Percentiles rank a stretch among this genome's conserved stretches.
Evolutionary conservation across 2,888 invertebrate species (phyloP).

Genomic region (Cerastis leucographa): DNA sequence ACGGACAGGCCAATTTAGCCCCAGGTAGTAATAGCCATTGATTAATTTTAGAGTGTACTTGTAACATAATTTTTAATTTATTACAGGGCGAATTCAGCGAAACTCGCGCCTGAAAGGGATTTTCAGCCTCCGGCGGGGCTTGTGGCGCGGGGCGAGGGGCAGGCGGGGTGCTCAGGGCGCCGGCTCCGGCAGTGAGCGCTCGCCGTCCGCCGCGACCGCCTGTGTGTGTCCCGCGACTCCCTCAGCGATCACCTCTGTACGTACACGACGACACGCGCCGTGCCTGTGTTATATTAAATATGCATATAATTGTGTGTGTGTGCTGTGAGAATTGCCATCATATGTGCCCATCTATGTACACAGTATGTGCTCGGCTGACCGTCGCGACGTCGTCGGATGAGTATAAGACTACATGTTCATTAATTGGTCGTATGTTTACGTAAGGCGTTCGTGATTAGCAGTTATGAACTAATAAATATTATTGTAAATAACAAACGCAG

Average conservation of each 20-base stretch:
- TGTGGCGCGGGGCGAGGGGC: slow-evolving; percentile 55
- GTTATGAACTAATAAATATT: slow-evolving; percentile 65
- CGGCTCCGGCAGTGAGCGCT: slow-evolving; percentile 82
- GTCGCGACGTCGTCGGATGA: slow-evolving; percentile 52
- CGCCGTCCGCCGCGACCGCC: slow-evolving; percentile 69
- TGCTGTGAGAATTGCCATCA: slow-evolving; percentile 77
- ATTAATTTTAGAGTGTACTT: slow-evolving; percentile 70
- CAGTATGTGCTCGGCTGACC: slow-evolving; percentile 27
- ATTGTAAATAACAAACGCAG: slow-evolving; percentile 64
- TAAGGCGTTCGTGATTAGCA: slow-evolving; percentile 65
- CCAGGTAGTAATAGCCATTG: slow-evolving; percentile 68
- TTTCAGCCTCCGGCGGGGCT: slow-evolving; percentile 71
- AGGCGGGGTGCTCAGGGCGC: slow-evolving; percentile 71
- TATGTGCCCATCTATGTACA: slow-evolving; percentile 54
- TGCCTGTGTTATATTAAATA: slow-evolving; percentile 72
- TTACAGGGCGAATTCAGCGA: slow-evolving; percentile 68
- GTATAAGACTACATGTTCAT: slow-evolving; percentile 58
- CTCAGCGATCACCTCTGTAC: slow-evolving; percentile 61
- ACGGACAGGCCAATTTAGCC: slow-evolving; percentile 54
- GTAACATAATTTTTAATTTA: slow-evolving; percentile 73
- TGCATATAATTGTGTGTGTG: slow-evolving; percentile 68
- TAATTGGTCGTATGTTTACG: slow-evolving; percentile 65
- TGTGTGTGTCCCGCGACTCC: slow-evolving; percentile 60
- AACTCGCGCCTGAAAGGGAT: slow-evolving; percentile 76
- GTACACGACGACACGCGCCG: slow-evolving; percentile 67